These are phyloP conservation scores for Lithobates pipiens DNA, from an alignment of 2,797 vertebrate species.

Conservation along the genomic window DNA sequence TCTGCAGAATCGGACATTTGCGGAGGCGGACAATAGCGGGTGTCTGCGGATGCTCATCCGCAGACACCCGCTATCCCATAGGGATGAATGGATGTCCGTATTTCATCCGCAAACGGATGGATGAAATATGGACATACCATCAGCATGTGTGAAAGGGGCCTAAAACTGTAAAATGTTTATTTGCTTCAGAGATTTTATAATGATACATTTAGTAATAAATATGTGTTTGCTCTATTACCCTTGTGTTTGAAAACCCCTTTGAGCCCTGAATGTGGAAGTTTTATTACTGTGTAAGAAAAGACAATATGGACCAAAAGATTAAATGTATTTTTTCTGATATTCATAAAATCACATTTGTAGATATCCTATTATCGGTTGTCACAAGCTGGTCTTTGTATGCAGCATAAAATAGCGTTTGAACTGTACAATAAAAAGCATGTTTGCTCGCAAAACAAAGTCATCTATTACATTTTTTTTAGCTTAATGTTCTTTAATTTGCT, in stretches of 20 bases:
- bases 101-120: too few species aligned
- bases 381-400: not conserved
- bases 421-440: not conserved
- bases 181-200: too few species aligned
- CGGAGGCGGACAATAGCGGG: too few species aligned
- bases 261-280: not conserved
- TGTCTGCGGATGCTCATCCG: too few species aligned
- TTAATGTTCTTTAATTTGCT: constrained; percentile 1
- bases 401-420: not conserved
- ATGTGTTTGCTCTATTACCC: not conserved
- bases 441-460: not conserved
- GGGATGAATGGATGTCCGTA: too few species aligned
- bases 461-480: not conserved
- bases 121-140: too few species aligned
- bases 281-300: not conserved
- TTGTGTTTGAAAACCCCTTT: not conserved
- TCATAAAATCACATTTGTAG: not conserved
- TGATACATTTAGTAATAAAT: not conserved
- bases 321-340: not conserved
- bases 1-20: too few species aligned
- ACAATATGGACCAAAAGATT: not conserved
- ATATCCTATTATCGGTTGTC: not conserved
- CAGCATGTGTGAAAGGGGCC: too few species aligned
- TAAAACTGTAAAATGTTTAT: too few species aligned
- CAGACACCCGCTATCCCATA: too few species aligned